phyloP scores from a whole-genome alignment of 2,888 invertebrate genomes.

The Plagodis dolabraria region DNA sequence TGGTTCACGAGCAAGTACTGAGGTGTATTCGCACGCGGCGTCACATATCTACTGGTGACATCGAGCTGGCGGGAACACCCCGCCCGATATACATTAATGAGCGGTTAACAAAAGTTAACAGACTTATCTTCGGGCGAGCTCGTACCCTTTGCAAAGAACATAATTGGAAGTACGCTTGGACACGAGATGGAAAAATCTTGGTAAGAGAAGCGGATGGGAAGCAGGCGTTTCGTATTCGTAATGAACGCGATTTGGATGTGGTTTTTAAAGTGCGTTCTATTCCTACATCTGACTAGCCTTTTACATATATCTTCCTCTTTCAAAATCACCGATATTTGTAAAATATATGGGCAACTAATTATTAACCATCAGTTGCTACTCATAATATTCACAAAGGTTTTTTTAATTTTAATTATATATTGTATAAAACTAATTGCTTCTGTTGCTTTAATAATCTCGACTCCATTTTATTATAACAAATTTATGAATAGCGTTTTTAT shows the following conservation, averaged over 20 bases:
- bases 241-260: constrained; percentile 2
- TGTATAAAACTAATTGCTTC: too few species aligned
- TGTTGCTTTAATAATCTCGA: too few species aligned
- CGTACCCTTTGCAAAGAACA: not conserved
- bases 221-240: constrained; percentile 1
- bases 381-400: too few species aligned
- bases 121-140: not conserved
- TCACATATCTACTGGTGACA: not conserved
- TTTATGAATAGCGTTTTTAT: too few species aligned
- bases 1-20: not conserved
- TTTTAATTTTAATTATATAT: too few species aligned
- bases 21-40: not conserved
- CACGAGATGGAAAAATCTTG: not conserved
- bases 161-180: constrained; percentile 11
- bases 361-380: not conserved
- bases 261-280: constrained; percentile 2
- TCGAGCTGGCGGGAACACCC: not conserved
- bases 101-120: not conserved
- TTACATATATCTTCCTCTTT: not conserved
- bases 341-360: not conserved
- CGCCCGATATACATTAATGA: not conserved
- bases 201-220: constrained; percentile 6
- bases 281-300: not conserved
- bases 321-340: not conserved
- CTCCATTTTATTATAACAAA: too few species aligned